Evolutionary conservation across 2,797 vertebrate genomes (phyloP).

Genomic region (Dendrocincla fuliginosa): DNA sequence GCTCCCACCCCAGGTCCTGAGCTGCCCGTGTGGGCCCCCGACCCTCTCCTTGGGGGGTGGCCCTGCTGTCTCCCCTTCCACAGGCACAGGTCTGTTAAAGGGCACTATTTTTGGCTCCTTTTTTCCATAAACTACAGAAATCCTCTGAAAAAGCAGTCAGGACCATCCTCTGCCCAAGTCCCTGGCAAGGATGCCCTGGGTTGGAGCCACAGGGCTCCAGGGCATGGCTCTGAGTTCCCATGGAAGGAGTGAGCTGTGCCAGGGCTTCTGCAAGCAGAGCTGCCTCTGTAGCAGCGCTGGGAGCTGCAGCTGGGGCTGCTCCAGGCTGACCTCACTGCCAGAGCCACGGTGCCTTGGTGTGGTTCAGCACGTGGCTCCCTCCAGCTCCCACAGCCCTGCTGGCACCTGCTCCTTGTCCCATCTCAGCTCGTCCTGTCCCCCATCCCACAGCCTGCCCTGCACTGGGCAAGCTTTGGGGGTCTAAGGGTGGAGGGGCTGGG

Average conservation of each 20-base stretch:
- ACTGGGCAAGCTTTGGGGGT: not conserved
- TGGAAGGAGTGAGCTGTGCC: not conserved
- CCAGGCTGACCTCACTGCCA: not conserved
- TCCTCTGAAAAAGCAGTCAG: not conserved
- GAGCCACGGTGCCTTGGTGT: accelerated
- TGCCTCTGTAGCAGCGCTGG: accelerated
- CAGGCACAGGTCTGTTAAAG: not conserved
- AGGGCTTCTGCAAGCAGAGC: not conserved
- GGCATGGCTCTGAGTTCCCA: not conserved
- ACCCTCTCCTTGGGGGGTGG: accelerated
- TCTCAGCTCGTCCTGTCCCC: not conserved
- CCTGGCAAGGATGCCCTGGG: not conserved
- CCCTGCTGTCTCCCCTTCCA: not conserved
- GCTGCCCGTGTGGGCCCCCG: not conserved
- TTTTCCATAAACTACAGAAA: not conserved
- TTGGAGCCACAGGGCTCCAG: accelerated
- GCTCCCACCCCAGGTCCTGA: not conserved
- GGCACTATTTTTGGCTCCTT: not conserved
- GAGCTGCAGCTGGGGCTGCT: not conserved
- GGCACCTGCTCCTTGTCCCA: not conserved
- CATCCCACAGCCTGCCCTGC: not conserved
- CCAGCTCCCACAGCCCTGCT: not conserved
- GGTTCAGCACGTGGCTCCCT: not conserved
- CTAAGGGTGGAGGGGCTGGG: not conserved
- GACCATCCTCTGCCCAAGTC: not conserved